These are phyloP conservation scores for Monopis laevigella DNA, from an alignment of 2,888 invertebrate species.

Conservation along the genomic window DNA sequence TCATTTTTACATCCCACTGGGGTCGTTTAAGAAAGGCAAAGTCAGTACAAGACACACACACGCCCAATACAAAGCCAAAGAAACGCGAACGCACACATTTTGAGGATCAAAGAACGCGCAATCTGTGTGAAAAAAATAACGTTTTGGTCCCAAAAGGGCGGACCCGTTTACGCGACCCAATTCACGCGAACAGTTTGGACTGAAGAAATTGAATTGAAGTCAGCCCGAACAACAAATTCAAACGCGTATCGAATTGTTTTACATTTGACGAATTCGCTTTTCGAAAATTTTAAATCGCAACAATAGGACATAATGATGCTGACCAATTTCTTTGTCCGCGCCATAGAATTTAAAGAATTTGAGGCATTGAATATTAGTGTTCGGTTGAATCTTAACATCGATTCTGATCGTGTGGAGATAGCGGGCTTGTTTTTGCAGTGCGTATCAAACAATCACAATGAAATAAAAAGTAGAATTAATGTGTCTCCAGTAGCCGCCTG, in stretches of 20 bases:
- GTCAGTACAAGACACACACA: conserved; percentile 48
- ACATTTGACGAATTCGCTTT: conserved; percentile 65
- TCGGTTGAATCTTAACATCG: conserved; percentile 25
- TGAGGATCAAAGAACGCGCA: conserved; percentile 63
- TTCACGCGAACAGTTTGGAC: conserved; percentile 60
- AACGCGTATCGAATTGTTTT: conserved; percentile 69
- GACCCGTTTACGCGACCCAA: conserved; percentile 67
- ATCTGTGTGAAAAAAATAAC: conserved; percentile 66
- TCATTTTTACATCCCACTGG: conserved; percentile 56
- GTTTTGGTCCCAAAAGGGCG: conserved; percentile 65
- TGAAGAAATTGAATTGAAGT: conserved; percentile 65
- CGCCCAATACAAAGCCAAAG: conserved; percentile 51
- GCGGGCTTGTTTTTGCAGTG: too few relatives aligned
- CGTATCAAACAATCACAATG: too few relatives aligned
- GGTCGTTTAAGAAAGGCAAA: conserved; percentile 41
- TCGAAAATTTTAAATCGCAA: conserved; percentile 57
- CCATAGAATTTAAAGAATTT: conserved; percentile 43
- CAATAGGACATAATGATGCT: conserved; percentile 65
- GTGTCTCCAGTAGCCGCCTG: too few relatives aligned
- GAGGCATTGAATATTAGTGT: conserved; percentile 35
- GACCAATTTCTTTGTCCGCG: conserved; percentile 51
- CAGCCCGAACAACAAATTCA: conserved; percentile 59
- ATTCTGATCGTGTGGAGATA: conserved; percentile 57
- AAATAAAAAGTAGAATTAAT: too few relatives aligned
- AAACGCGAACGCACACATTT: conserved; percentile 64